These are phyloP conservation scores for Phoenoteleia sp. DNA, from an alignment of 2,888 invertebrate species.

Conservation along the genomic window DNA sequence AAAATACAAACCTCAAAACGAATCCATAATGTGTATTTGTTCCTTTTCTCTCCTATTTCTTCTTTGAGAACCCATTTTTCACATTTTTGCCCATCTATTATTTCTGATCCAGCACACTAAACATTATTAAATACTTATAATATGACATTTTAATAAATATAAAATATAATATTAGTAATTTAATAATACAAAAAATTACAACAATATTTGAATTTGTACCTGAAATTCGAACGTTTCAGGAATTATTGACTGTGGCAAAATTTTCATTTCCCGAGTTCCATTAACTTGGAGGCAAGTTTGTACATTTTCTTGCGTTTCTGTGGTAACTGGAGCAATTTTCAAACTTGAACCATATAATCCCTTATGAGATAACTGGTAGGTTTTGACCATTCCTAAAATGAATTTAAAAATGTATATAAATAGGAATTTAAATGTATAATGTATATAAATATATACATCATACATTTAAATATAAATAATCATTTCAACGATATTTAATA, in stretches of 20 bases:
- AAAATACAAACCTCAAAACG: constrained; percentile 88
- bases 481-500: too few species aligned
- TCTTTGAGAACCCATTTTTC: constrained; percentile 93
- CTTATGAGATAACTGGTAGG: constrained; percentile 91
- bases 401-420: too few species aligned
- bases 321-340: constrained; percentile 95
- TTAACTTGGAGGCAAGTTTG: constrained; percentile 94
- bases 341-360: constrained; percentile 91
- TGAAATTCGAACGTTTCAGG: constrained; percentile 94
- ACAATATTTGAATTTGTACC: constrained; percentile 82
- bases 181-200: neutral
- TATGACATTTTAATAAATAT: constrained; percentile 13
- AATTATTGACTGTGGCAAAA: constrained; percentile 92
- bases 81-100: constrained; percentile 90
- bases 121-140: constrained; percentile 35
- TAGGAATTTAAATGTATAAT: too few species aligned
- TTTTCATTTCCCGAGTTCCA: constrained; percentile 89
- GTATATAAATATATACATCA: too few species aligned
- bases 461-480: too few species aligned
- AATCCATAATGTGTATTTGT: constrained; percentile 96
- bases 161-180: constrained; percentile 6
- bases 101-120: constrained; percentile 89
- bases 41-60: constrained; percentile 92
- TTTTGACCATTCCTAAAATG: constrained; percentile 93
- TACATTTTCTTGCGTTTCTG: constrained; percentile 91